phyloP scores from a whole-genome alignment of 2,113 vertebrate species.

The Empidonax traillii region DNA sequence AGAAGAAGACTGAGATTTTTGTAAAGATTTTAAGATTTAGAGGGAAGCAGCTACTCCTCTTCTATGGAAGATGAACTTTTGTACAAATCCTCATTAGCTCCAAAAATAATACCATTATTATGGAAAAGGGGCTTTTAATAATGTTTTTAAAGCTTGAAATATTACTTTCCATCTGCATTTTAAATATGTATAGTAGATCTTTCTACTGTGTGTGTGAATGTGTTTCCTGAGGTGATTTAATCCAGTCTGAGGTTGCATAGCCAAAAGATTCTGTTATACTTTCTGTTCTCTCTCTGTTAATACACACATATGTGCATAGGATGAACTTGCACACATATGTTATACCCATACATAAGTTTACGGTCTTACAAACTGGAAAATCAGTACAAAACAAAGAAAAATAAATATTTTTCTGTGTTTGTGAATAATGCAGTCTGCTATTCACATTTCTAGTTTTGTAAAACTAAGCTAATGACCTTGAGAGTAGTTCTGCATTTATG shows the following conservation, averaged over 20 bases:
- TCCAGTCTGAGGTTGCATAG: neutral
- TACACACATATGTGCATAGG: neutral
- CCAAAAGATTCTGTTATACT: neutral
- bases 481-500: neutral
- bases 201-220: neutral
- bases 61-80: slow-evolving; percentile 28
- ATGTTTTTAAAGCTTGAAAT: slow-evolving; percentile 51
- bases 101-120: slow-evolving; percentile 26
- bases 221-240: slow-evolving; percentile 29
- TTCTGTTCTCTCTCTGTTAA: neutral
- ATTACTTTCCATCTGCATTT: slow-evolving; percentile 52
- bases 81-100: slow-evolving; percentile 43
- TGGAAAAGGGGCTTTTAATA: slow-evolving; percentile 10
- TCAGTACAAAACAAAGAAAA: neutral
- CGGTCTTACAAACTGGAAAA: neutral
- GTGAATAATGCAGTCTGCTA: neutral
- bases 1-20: slow-evolving; percentile 4
- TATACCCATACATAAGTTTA: neutral
- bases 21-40: slow-evolving; percentile 32
- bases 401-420: neutral
- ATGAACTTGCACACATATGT: neutral
- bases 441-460: neutral
- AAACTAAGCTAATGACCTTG: neutral
- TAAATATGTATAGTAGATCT: slow-evolving; percentile 9
- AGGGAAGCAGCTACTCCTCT: neutral